Percentiles rank a stretch among this genome's conserved stretches.
Conservation (phyloP, 2,797 vertebrate genomes). For the Gobio occitaniae region DNA sequence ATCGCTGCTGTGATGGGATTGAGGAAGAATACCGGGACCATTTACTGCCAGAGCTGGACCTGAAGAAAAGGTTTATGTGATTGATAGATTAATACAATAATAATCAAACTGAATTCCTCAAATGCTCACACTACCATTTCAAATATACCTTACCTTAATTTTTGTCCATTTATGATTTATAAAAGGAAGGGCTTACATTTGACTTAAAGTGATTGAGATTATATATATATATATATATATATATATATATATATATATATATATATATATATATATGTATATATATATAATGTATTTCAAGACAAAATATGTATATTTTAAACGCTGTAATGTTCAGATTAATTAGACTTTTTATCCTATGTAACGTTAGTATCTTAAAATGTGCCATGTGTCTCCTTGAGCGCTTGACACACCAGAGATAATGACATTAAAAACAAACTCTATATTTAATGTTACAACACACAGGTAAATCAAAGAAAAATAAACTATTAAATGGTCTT, state of each 20-base stretch:
- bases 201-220: background rate
- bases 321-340: background rate
- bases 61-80: constrained; percentile 56
- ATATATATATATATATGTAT: background rate
- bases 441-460: background rate
- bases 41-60: constrained; percentile 83
- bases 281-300: too few species aligned
- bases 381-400: background rate
- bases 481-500: background rate
- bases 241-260: background rate
- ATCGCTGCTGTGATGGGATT: constrained; percentile 50
- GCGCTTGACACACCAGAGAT: background rate
- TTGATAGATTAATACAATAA: background rate
- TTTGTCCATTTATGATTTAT: background rate
- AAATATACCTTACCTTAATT: background rate
- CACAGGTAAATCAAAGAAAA: too few species aligned
- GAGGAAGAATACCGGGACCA: constrained; percentile 71
- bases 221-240: background rate
- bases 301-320: background rate
- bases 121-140: background rate
- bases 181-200: background rate
- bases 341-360: background rate
- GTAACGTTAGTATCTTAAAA: background rate
- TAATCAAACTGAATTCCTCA: background rate
- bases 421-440: background rate